These are phyloP conservation scores for Oryzias javanicus DNA, from an alignment of 2,113 vertebrate genomes.

Conservation along the genomic window DNA sequence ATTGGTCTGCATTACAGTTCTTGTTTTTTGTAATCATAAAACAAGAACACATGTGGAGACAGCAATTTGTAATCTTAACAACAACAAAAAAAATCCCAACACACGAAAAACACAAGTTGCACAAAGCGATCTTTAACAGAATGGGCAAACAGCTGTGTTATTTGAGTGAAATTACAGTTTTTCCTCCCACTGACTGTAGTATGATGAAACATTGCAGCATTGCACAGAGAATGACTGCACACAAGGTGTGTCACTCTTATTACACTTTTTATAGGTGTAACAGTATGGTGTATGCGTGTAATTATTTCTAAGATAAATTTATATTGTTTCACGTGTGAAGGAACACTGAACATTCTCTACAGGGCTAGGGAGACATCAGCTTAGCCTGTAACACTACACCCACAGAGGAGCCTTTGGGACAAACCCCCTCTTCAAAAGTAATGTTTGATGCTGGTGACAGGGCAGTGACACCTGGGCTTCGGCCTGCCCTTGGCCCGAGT, in stretches of 20 bases:
- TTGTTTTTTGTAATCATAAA: constrained; percentile 43
- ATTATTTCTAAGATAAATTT: neutral
- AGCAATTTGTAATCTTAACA: constrained; percentile 44
- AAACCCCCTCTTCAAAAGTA: constrained; percentile 71
- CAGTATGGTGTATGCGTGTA: neutral
- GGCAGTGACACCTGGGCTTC: constrained; percentile 60
- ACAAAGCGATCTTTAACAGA: constrained; percentile 3
- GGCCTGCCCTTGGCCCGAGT: constrained; percentile 49
- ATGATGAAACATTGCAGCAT: constrained; percentile 13
- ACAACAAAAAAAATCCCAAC: constrained; percentile 35
- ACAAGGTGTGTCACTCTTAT: neutral
- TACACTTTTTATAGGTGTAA: too few relatives aligned
- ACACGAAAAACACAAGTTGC: constrained; percentile 24
- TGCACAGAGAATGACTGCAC: constrained; percentile 19
- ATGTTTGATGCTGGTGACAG: constrained; percentile 76
- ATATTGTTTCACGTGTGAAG: neutral
- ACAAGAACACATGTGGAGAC: constrained; percentile 56
- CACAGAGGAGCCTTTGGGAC: constrained; percentile 53
- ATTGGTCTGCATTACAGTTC: constrained; percentile 45
- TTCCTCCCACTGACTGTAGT: constrained; percentile 5
- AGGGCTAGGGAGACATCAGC: constrained; percentile 16
- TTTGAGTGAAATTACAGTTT: constrained; percentile 15
- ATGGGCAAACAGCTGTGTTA: constrained; percentile 22
- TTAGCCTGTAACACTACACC: constrained; percentile 69
- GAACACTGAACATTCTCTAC: neutral